Evolutionary conservation across 2,797 vertebrate species (phyloP), one percentile per base, ranked within the genome.

Genomic region (Paramormyrops hopkinsi): DNA sequence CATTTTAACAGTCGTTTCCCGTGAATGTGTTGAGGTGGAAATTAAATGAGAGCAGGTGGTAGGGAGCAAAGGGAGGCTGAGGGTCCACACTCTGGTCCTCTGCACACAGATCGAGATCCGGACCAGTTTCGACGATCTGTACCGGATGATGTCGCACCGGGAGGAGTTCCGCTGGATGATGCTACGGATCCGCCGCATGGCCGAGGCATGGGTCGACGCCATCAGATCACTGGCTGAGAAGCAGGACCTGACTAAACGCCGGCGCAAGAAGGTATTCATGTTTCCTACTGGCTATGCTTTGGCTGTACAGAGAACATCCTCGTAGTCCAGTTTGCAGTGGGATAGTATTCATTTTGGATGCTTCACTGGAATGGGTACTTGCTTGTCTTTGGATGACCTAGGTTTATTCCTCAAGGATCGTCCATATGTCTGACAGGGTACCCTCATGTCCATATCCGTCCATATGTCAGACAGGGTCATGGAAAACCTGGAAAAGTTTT

Each of bases 141-240:
- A 96, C 90, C 93, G 93, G 90, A 95, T 95, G 92, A 97, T 97
- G 97, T 95, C 96, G 44, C 94, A 93, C 46, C 96, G 95, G 0
- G 96, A 96, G 92, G 96, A 97, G 37, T 97, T 97, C 89, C 94
- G 95, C 17, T 97, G 97, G 97, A 97, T 97, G 96, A 95, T 94
- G 90, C 85, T 97, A 9, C 93, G 97, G 79, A 97, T 97, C 93
- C 92, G 94, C 69, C 92, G 97, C 54, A 97, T 97, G 97, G 96
- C 96, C 48, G 94, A 95, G 37, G 95, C 96, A 0, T 97, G 96
- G 97, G 95, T 97, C 87, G 95, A 95, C 17, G 96, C 97, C 2
- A 95, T 96, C 89, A 96, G 95, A 88, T 95, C 96, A 0, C 94
- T 97, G 65, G 95, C 96, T 88, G 95, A 96, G 87, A 97, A 97